A percentile compares a stretch with the other conserved stretches of the same genome.
Conservation (phyloP, 2,113 vertebrate species). For the Sorex araneus region DNA sequence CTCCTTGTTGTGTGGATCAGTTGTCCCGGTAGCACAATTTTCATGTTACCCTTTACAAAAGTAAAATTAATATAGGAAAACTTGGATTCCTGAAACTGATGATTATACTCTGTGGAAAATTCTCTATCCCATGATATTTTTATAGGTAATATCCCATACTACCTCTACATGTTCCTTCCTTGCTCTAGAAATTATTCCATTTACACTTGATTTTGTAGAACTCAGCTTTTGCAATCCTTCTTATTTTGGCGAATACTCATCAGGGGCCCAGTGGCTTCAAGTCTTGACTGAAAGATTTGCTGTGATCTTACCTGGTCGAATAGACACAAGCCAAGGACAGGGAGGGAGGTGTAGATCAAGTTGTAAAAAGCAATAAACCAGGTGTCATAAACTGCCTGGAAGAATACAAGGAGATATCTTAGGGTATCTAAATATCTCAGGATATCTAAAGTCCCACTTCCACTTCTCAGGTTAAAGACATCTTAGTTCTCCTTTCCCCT, state of each 20-base stretch:
- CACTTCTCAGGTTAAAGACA: constrained; percentile 2
- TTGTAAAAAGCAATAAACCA: constrained; percentile 98
- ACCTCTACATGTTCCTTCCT: not conserved
- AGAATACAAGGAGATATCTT: constrained; percentile 70
- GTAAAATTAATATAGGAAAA: constrained; percentile 59
- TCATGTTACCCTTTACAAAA: constrained; percentile 32
- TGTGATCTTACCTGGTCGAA: constrained; percentile 94
- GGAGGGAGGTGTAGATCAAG: constrained; percentile 96
- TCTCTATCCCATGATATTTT: not conserved
- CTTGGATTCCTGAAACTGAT: constrained; percentile 39
- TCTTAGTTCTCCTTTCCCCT: too few relatives aligned
- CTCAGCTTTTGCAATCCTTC: not conserved
- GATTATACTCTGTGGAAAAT: constrained; percentile 28
- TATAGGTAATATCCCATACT: not conserved
- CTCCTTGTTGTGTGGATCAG: too few relatives aligned
- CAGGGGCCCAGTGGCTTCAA: constrained; percentile 6
- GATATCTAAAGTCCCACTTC: constrained; percentile 15
- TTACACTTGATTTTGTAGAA: constrained; percentile 23
- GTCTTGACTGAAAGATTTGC: not conserved
- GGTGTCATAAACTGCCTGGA: constrained; percentile 95
- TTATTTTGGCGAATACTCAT: constrained; percentile 33
- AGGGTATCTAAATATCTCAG: not conserved
- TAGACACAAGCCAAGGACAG: constrained; percentile 95
- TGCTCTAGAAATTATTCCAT: constrained; percentile 53
- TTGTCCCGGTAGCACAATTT: not conserved